Evolutionary conservation across 2,797 vertebrate genomes (phyloP).

Genomic region (Austrolebias charrua): DNA sequence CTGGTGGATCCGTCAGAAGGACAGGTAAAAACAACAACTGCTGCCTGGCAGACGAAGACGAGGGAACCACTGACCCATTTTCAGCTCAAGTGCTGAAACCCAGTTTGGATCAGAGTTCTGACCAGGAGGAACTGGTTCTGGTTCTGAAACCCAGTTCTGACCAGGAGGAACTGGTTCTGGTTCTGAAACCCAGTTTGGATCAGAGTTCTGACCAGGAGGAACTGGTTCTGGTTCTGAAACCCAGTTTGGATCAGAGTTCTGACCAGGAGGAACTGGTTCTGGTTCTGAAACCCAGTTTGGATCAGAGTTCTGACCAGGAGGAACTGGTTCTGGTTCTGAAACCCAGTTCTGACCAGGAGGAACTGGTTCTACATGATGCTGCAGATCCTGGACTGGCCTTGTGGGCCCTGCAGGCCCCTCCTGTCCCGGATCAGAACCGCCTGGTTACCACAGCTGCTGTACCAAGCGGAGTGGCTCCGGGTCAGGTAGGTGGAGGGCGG

Average conservation of each 20-base stretch:
- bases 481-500: conserved; percentile 86
- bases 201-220: background rate
- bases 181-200: background rate
- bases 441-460: conserved; percentile 82
- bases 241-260: background rate
- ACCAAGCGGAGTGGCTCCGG: conserved; percentile 89
- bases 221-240: too few species aligned
- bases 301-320: background rate
- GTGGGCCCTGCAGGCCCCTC: background rate
- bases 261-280: too few species aligned
- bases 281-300: background rate
- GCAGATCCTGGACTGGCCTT: conserved; percentile 72
- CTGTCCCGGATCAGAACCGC: conserved; percentile 75
- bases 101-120: background rate
- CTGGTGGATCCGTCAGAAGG: too few species aligned
- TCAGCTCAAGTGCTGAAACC: background rate
- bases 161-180: conserved; percentile 10
- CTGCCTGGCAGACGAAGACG: too few species aligned
- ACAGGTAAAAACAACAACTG: too few species aligned
- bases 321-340: too few species aligned
- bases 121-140: conserved; percentile 5
- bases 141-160: too few species aligned
- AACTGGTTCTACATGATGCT: conserved; percentile 66
- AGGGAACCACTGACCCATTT: too few species aligned
- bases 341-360: background rate